Evolutionary conservation across 2,888 invertebrate species (phyloP).

Genomic region (Chirona hameri): DNA sequence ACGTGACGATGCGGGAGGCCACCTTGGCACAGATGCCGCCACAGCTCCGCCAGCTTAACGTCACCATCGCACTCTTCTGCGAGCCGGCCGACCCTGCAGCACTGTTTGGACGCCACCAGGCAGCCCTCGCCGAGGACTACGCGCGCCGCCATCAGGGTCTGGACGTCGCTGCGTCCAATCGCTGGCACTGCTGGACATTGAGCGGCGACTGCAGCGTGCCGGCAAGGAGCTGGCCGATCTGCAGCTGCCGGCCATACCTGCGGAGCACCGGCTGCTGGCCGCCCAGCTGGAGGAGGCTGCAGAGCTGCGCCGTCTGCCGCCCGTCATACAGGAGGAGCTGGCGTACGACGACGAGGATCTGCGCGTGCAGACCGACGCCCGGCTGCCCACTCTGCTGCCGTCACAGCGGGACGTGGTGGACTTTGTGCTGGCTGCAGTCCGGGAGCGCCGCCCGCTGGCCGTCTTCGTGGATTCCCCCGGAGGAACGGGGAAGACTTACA

Average conservation of each 20-base stretch:
- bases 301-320: background rate
- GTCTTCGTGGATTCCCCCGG: conserved; percentile 47
- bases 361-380: background rate
- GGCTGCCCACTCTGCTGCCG: background rate
- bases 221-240: background rate
- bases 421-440: background rate
- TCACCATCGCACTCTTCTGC: conserved; percentile 40
- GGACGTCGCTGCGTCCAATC: background rate
- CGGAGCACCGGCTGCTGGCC: background rate
- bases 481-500: conserved; percentile 49
- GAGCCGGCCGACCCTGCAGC: background rate
- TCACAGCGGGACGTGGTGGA: background rate
- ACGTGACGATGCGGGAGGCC: conserved; percentile 38
- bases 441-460: background rate
- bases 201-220: background rate
- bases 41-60: conserved; percentile 44
- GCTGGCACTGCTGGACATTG: background rate
- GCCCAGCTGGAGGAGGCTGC: background rate
- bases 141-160: background rate
- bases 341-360: background rate
- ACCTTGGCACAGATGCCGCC: conserved; percentile 40
- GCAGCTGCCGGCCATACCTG: background rate
- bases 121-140: background rate
- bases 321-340: background rate
- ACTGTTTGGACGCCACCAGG: background rate